These are phyloP conservation scores for Anthonomus grandis DNA, from an alignment of 1,140 invertebrate genomes.

Conservation along the genomic window DNA sequence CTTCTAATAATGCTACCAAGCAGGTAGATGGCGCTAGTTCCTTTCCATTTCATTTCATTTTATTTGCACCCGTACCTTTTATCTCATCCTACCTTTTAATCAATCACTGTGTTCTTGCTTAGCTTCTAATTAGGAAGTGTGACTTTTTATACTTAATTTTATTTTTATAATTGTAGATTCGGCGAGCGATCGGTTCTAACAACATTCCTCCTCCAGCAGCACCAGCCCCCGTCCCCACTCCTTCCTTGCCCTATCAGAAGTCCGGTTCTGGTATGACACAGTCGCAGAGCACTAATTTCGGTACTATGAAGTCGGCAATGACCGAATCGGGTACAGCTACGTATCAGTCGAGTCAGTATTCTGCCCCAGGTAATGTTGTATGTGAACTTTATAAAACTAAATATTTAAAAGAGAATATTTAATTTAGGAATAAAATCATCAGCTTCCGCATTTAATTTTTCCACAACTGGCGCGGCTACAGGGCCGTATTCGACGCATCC, in stretches of 20 bases:
- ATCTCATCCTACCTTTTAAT: neutral
- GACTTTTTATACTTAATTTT: neutral
- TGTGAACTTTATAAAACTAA: neutral
- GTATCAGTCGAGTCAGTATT: constrained; percentile 48
- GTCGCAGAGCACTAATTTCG: constrained; percentile 55
- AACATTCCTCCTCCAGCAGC: constrained; percentile 60
- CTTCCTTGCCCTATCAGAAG: constrained; percentile 47
- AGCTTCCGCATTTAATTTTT: constrained; percentile 56
- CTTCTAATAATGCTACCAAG: constrained; percentile 50
- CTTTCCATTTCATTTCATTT: neutral
- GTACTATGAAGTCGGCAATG: constrained; percentile 43
- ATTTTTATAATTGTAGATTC: constrained; percentile 45
- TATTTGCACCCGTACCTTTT: neutral
- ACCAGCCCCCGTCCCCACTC: constrained; percentile 62
- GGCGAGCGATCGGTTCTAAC: constrained; percentile 51
- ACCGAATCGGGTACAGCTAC: constrained; percentile 34
- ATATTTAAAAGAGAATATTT: neutral
- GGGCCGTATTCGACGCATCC: constrained; percentile 55
- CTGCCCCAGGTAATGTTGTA: constrained; percentile 42
- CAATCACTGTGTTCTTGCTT: constrained; percentile 1
- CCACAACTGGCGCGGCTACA: constrained; percentile 47
- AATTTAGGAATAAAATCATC: constrained; percentile 50
- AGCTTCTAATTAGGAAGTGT: neutral
- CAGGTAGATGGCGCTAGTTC: constrained; percentile 47
- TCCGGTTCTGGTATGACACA: constrained; percentile 50